Evolutionary conservation across 1,140 invertebrate species (phyloP).

Genomic region (silkworm (Bombyx mori)): DNA sequence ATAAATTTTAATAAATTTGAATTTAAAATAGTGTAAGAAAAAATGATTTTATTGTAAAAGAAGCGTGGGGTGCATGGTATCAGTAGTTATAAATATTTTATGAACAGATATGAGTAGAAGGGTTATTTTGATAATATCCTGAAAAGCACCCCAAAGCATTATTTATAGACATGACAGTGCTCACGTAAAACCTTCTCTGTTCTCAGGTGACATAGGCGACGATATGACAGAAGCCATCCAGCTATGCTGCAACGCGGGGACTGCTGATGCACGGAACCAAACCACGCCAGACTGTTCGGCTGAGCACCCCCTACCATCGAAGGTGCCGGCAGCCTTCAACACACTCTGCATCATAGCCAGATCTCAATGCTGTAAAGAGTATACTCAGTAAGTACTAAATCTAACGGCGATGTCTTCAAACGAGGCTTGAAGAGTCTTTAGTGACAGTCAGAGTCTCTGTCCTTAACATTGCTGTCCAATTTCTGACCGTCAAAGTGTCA

Average conservation of each 20-base stretch:
- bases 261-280: constrained; percentile 32
- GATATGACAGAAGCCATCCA: constrained; percentile 40
- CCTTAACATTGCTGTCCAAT: too few relatives aligned
- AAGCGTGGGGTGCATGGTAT: too few relatives aligned
- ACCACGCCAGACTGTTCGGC: constrained; percentile 33
- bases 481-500: too few relatives aligned
- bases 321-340: constrained; percentile 26
- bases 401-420: too few relatives aligned
- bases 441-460: too few relatives aligned
- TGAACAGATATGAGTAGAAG: too few relatives aligned
- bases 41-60: too few relatives aligned
- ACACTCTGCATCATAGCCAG: constrained; percentile 41
- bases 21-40: neutral
- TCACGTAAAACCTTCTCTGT: neutral
- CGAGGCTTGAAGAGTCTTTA: too few relatives aligned
- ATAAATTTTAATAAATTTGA: neutral
- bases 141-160: neutral
- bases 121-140: neutral
- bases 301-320: constrained; percentile 22
- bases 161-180: neutral
- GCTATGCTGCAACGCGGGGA: constrained; percentile 47
- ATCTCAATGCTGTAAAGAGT: constrained; percentile 52
- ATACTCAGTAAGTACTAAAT: constrained; percentile 37
- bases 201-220: constrained; percentile 31
- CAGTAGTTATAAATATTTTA: too few relatives aligned